Evolutionary conservation across 1,140 invertebrate species (phyloP).

Genomic region (Batillaria attramentaria): DNA sequence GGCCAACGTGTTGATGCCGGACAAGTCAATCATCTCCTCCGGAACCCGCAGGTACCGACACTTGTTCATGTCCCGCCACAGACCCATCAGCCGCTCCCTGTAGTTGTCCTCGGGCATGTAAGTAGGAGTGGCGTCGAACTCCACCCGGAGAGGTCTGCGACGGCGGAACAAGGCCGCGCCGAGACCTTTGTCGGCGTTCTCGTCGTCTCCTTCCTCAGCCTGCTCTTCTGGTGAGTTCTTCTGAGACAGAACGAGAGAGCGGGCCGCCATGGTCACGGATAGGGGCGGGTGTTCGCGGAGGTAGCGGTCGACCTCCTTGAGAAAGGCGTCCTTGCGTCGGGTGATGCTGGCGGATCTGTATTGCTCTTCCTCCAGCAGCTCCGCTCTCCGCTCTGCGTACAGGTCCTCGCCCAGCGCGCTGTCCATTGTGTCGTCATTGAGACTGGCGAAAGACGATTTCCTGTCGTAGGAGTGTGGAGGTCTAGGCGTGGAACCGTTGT

Average conservation of each 20-base stretch:
- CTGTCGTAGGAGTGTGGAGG: not conserved
- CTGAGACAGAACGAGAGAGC: not conserved
- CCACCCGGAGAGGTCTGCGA: slow-evolving; percentile 26
- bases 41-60: slow-evolving; percentile 55
- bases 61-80: slow-evolving; percentile 58
- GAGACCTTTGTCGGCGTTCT: not conserved
- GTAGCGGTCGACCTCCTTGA: slow-evolving; percentile 57
- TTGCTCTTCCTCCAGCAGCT: slow-evolving; percentile 59
- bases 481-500: slow-evolving; percentile 9
- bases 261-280: not conserved
- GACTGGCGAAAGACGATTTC: not conserved
- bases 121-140: slow-evolving; percentile 47
- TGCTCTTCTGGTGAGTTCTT: not conserved
- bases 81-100: slow-evolving; percentile 41
- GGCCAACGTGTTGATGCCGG: slow-evolving; percentile 52
- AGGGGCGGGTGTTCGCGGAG: slow-evolving; percentile 33
- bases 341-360: slow-evolving; percentile 42
- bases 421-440: slow-evolving; percentile 49
- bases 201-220: not conserved
- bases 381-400: slow-evolving; percentile 54
- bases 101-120: slow-evolving; percentile 56
- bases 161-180: slow-evolving; percentile 25
- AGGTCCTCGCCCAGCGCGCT: slow-evolving; percentile 57
- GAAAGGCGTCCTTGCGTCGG: slow-evolving; percentile 54
- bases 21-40: slow-evolving; percentile 53